Evolutionary conservation across 1,140 invertebrate genomes (phyloP), one percentile per base, ranked within the genome.

Genomic region (Sycophila sp.): DNA sequence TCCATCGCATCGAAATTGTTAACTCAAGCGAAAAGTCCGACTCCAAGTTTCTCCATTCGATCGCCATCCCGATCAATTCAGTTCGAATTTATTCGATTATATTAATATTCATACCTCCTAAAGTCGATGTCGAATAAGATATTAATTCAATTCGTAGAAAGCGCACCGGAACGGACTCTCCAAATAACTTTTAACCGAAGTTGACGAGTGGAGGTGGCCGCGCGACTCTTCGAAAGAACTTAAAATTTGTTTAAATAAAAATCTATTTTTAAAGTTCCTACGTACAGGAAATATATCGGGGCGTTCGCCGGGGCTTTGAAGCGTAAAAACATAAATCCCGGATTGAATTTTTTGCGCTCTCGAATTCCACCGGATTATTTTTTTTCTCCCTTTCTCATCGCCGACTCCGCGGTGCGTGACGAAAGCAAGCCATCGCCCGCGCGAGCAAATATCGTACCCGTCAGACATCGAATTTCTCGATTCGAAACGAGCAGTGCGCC

Each of bases 301-400:
- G 64, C 5, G 36, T 26, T 19, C 40, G 40, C 51, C 49, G 51
- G 30, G 28, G 49, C 34, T 53, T 62, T 53, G 47, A 62, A 62
- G 58, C 58, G 19, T 36, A 34, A 40, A 15, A 63, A 64, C 38
- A 70, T 70, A 70, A 63, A 70, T 70, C 59, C 55, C 28, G 24
- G 51, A 47, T 69, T 34, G 51, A 42, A 24, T 60, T 60, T 40
- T 34, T 55, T 32, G 51, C 51, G 30, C 28, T 38, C 22, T 51
- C 22, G 56, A 24, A 40, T 59, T 40, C 22, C 36, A n/a, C 24
- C 36, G 36, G 22, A n/a, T 40, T 45, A 45, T 26, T 8, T 40
- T 45, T 60, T 30, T 30, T 26, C 55, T 49, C 28, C 11, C 19
- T 55, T 17, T 55, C 22, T 53, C 22, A n/a, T 53, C 26, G 17